phyloP scores from a whole-genome alignment of 2,888 invertebrate genomes.

The Drosophila demipolita region DNA sequence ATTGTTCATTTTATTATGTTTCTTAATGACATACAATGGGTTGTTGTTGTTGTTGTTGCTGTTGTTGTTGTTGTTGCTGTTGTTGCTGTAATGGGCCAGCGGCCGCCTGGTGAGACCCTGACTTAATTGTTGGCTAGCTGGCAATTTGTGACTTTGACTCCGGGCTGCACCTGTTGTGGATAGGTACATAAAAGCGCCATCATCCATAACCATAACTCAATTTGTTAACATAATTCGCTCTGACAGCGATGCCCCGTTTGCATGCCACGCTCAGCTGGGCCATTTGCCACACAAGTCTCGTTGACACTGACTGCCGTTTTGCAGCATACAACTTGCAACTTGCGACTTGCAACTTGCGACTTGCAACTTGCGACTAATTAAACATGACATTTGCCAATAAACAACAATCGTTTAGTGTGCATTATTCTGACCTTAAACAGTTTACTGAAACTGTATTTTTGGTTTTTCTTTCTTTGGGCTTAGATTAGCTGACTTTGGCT shows the following conservation, averaged over 20 bases:
- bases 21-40: slow-evolving; percentile 65
- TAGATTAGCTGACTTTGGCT: neutral
- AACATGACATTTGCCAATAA: slow-evolving; percentile 78
- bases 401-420: slow-evolving; percentile 74
- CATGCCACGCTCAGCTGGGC: slow-evolving; percentile 53
- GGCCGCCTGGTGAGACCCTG: slow-evolving; percentile 41
- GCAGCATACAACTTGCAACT: neutral
- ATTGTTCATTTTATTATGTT: slow-evolving; percentile 24
- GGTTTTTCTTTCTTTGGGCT: neutral
- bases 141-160: slow-evolving; percentile 29
- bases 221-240: slow-evolving; percentile 64
- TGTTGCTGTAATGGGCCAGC: slow-evolving; percentile 25
- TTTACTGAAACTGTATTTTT: slow-evolving; percentile 20
- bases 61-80: slow-evolving; percentile 6
- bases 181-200: slow-evolving; percentile 41
- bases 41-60: slow-evolving; percentile 9
- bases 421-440: slow-evolving; percentile 62
- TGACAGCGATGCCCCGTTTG: slow-evolving; percentile 61
- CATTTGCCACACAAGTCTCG: slow-evolving; percentile 51
- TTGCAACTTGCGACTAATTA: slow-evolving; percentile 61
- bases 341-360: neutral
- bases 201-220: slow-evolving; percentile 61
- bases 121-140: slow-evolving; percentile 50
- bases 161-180: slow-evolving; percentile 48
- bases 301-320: slow-evolving; percentile 52